Evolutionary conservation across 2,888 invertebrate species (phyloP).

Genomic region (Dryadula phaetusa): DNA sequence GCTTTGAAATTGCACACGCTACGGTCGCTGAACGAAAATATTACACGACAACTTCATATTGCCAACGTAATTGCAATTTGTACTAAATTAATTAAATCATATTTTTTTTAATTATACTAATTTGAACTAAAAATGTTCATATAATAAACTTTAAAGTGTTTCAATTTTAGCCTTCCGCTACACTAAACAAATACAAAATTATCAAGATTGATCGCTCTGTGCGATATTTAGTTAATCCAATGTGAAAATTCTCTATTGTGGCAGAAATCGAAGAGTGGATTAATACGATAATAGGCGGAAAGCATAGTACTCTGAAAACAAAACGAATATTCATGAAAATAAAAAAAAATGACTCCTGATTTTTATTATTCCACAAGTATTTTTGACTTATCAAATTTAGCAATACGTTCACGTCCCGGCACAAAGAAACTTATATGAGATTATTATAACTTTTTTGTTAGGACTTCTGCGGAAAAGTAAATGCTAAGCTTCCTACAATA

Average conservation of each 20-base stretch:
- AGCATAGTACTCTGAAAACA: not conserved
- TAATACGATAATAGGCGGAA: not conserved
- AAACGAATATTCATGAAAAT: too few relatives aligned
- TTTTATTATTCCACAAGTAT: too few relatives aligned
- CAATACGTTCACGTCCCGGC: not conserved
- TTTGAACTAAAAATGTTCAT: not conserved
- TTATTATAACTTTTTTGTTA: not conserved
- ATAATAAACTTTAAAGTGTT: not conserved
- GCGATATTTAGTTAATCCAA: not conserved
- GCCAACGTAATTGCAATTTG: conserved; percentile 51
- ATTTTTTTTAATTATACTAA: not conserved
- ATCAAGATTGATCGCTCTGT: not conserved
- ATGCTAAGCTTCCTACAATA: not conserved
- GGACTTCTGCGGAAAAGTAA: not conserved
- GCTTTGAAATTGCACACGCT: conserved; percentile 47
- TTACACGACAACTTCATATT: conserved; percentile 52
- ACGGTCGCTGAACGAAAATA: conserved; percentile 70
- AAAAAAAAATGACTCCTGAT: too few relatives aligned
- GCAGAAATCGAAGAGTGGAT: not conserved
- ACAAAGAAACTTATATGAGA: not conserved
- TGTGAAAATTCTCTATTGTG: not conserved
- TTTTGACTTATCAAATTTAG: not conserved
- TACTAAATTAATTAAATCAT: conserved; percentile 9
- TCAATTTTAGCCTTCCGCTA: not conserved
- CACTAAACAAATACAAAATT: not conserved